Conservation (phyloP, 1,140 invertebrate genomes). For the Microplitis mediator region DNA sequence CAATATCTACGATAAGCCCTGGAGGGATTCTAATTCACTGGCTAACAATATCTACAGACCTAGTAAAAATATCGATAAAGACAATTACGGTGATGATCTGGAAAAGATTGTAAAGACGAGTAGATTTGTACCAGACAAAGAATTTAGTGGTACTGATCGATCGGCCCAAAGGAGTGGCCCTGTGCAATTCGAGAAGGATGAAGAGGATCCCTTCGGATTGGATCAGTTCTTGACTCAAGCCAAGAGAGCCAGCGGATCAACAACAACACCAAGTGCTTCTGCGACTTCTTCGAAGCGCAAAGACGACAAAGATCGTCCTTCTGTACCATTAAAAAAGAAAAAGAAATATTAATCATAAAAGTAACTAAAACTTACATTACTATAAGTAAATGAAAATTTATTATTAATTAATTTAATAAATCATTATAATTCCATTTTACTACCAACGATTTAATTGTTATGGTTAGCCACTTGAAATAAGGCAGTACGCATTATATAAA, state of each 20-base stretch:
- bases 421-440: no score
- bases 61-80: conserved; percentile 85
- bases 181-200: conserved; percentile 94
- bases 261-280: conserved; percentile 38
- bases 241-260: conserved; percentile 77
- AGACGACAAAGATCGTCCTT: conserved; percentile 50
- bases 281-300: conserved; percentile 46
- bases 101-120: conserved; percentile 87
- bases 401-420: no score
- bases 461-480: no score
- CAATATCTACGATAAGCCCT: conserved; percentile 97
- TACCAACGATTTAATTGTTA: no score
- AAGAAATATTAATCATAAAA: conserved; percentile 56
- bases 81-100: conserved; percentile 87
- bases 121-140: conserved; percentile 95
- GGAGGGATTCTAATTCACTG: conserved; percentile 82
- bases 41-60: conserved; percentile 93
- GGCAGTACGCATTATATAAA: not conserved
- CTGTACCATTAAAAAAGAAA: conserved; percentile 48
- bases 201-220: conserved; percentile 96
- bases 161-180: conserved; percentile 81
- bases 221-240: conserved; percentile 98
- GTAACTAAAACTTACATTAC: not conserved
- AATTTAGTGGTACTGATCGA: conserved; percentile 89
- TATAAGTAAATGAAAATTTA: no score